Base-by-base conservation (phyloP, 92 coral and sea anemone species). In the Epizoanthus ramosus region DNA sequence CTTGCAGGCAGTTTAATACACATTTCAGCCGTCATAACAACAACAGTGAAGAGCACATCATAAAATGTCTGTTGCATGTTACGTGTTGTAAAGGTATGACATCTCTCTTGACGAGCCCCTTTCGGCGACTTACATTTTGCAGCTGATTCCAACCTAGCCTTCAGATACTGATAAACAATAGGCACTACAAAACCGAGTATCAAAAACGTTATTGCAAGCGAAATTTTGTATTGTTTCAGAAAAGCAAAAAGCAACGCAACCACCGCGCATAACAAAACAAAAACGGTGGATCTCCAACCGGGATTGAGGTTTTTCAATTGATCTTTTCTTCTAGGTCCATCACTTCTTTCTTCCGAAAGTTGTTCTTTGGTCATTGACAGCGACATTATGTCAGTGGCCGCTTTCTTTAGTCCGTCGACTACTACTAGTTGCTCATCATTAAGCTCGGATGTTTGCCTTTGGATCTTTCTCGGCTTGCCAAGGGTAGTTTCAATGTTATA, bases 401-500 rank as follows among this genome's bases (percentile, higher is more conserved):
- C 89, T 19, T 86, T 66, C 35, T 92, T 89, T 4, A 92, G 90
- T 52, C 85, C 89, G 68, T 81, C 91, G 9, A 92, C 81, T 10
- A 82, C 88, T 39, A 80, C 88, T 22, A 83, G 73, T 65, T 89
- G 90, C 65, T 89, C 91, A 53, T 89, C 89, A 70, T 81, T 86
- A n/a, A 86, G 89, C 39, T 89, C 95, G 54, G 91, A 87, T 1
- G 79, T 80, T 68, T 92, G 87, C 74, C 69, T 74, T 68, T 90
- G 91, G 88, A 87, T 83, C 63, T 86, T 84, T 58, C 80, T 73
- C 74, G 90, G 85, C 12, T 60, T 70, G 8, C 71, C 83, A 35
- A 84, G 45, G 58, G 83, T 87, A 37, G 77, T 83, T 21, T 57
- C 75, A 10, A 86, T 85, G 52, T 86, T 88, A 35, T 86, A 85